Evolutionary conservation across 2,113 vertebrate genomes (phyloP), one percentile per base, ranked within the genome.

Genomic region (Proterorhinus semilunaris): DNA sequence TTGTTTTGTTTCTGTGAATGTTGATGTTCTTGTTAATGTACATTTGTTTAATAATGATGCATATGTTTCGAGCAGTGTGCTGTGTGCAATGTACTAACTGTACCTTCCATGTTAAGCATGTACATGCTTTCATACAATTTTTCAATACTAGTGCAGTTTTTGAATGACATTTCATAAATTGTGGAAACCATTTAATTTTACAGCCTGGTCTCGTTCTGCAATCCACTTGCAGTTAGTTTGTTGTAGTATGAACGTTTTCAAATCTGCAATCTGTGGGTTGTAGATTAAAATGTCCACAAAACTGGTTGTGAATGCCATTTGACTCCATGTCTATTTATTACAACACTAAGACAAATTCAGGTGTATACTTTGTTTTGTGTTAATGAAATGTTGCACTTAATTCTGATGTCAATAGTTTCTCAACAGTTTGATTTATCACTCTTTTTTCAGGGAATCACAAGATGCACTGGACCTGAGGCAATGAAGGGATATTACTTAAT

Each of bases 391-490:
- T 6, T 2, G 16, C 49, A 70, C 66, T 75, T 43, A 71, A 53
- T 76, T 36, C 68, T 62, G 66, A 51, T 48, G 54, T 51, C 45
- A 36, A 21, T 62, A 58, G 74, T 16, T 69, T 53, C 11, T 66
- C 67, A 72, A 12, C 59, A 16, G 65, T 65, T 36, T 62, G 8
- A 65, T 16, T 72, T 79, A 43, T 21, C 69, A 70, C 67, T 88
- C 50, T 87, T 74, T 90, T 91, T 87, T 88, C 27, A 36, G 93
- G 91, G 89, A 82, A 70, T 70, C 89, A 77, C 78, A 50, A 82
- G 86, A 89, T 87, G 86, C 85, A 87, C 84, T 89, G 88, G 85
- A 90, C 79, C 87, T 69, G 75, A 78, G 84, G 74, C 79, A 81
- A 83, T 86, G 76, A 86, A 86, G 87, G 78, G 80, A 81, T 80